Evolutionary conservation across 2,113 vertebrate species (phyloP).

Genomic region (Bubo scandiacus): DNA sequence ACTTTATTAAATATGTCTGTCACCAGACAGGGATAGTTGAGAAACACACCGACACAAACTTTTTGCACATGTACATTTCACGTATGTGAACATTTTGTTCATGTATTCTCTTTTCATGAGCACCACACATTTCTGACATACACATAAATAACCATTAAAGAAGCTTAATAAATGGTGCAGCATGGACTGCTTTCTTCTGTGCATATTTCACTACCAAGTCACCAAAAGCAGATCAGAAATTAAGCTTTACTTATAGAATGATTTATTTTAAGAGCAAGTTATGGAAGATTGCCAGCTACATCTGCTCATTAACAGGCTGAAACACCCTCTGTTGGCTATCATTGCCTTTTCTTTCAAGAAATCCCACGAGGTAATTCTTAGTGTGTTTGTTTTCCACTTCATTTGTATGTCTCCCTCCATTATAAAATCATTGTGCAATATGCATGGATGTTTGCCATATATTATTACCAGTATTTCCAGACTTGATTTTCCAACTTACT

Average conservation of each 20-base stretch:
- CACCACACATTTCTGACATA: background rate
- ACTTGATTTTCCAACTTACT: background rate
- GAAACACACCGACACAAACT: background rate
- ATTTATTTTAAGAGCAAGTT: slow-evolving; percentile 49
- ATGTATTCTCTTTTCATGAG: background rate
- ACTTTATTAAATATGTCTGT: background rate
- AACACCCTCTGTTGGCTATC: slow-evolving; percentile 48
- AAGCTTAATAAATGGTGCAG: slow-evolving; percentile 46
- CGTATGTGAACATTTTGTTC: background rate
- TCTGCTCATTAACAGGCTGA: slow-evolving; percentile 69
- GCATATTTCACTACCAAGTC: slow-evolving; percentile 28
- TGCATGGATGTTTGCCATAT: background rate
- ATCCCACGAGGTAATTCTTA: slow-evolving; percentile 49
- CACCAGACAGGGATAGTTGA: background rate
- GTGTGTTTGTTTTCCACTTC: slow-evolving; percentile 40
- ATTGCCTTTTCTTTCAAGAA: slow-evolving; percentile 46
- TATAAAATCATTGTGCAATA: background rate
- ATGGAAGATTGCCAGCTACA: slow-evolving; percentile 33
- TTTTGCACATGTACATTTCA: too few species aligned
- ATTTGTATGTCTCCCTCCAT: background rate
- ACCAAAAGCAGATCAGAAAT: slow-evolving; percentile 55
- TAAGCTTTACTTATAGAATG: slow-evolving; percentile 57
- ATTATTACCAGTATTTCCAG: background rate
- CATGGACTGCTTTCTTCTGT: slow-evolving; percentile 37
- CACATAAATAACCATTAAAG: slow-evolving; percentile 61